phyloP scores from a whole-genome alignment of 2,888 invertebrate species.

The Agrilus mali region DNA sequence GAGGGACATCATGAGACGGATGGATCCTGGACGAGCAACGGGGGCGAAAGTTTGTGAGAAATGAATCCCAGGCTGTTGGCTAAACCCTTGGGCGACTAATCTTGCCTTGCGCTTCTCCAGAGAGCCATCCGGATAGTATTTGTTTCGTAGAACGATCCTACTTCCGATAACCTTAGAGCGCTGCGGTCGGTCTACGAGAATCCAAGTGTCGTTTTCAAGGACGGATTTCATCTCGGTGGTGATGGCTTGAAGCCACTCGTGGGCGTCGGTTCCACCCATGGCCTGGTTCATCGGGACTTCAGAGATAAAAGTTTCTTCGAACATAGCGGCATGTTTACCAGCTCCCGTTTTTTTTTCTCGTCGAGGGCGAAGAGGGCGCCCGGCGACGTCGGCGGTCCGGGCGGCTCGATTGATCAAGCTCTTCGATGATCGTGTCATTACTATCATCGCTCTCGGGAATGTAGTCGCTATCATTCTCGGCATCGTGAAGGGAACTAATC shows the following conservation, averaged over 20 bases:
- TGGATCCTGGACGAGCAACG: conserved; percentile 16
- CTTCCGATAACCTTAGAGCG: conserved; percentile 11
- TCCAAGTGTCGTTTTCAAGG: conserved; percentile 15
- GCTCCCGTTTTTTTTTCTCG: no score
- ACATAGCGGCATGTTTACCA: no score
- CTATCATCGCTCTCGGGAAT: no score
- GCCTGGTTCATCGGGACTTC: conserved; percentile 9
- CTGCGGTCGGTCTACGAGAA: conserved; percentile 12
- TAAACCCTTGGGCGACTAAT: conserved; percentile 19
- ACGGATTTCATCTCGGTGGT: conserved; percentile 10
- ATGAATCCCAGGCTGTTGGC: conserved; percentile 17
- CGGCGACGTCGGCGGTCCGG: no score
- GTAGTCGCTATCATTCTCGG: no score
- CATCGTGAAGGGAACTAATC: no score
- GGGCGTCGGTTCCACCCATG: conserved; percentile 6
- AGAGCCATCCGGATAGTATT: conserved; percentile 12
- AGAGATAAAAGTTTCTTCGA: conserved; percentile 1
- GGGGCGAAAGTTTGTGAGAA: conserved; percentile 19
- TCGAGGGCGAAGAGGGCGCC: no score
- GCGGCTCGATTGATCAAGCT: no score
- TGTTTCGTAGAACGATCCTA: conserved; percentile 14
- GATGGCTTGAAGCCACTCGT: conserved; percentile 14
- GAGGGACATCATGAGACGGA: conserved; percentile 15
- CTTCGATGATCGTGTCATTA: no score
- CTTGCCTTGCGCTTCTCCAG: conserved; percentile 17